A percentile compares a stretch with the other conserved stretches of the same genome.
phyloP scores from a whole-genome alignment of 1,140 invertebrate genomes.

The Drosophila sp. region DNA sequence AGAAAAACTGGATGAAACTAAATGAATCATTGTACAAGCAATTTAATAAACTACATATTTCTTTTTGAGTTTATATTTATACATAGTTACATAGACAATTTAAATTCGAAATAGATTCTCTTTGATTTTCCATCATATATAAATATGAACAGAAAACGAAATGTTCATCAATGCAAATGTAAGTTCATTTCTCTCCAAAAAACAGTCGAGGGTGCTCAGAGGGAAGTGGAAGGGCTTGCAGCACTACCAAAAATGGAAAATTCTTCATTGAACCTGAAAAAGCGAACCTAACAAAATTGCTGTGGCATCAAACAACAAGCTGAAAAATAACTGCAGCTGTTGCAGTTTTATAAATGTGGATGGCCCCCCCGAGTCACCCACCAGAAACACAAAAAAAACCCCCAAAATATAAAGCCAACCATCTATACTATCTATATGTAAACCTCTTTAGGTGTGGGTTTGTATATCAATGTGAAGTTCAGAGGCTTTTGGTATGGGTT shows the following conservation, averaged over 20 bases:
- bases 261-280: constrained; percentile 9
- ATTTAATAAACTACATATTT: not conserved
- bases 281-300: constrained; percentile 20
- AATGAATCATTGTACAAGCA: not conserved
- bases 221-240: not conserved
- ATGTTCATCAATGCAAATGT: constrained; percentile 23
- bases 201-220: constrained; percentile 40
- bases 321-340: constrained; percentile 78
- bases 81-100: not conserved
- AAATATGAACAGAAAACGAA: not conserved
- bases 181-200: constrained; percentile 32
- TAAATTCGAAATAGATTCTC: not conserved
- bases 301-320: constrained; percentile 43
- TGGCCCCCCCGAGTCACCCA: constrained; percentile 10
- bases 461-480: constrained; percentile 25
- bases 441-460: constrained; percentile 4
- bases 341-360: constrained; percentile 78
- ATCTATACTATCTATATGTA: constrained; percentile 28
- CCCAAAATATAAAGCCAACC: constrained; percentile 28
- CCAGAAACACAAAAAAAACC: not conserved
- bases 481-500: constrained; percentile 5
- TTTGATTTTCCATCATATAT: not conserved
- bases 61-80: too few relatives aligned
- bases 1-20: too few relatives aligned
- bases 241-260: constrained; percentile 19